These are phyloP conservation scores for Isichthys henryi DNA, from an alignment of 2,113 vertebrate species.

Conservation along the genomic window DNA sequence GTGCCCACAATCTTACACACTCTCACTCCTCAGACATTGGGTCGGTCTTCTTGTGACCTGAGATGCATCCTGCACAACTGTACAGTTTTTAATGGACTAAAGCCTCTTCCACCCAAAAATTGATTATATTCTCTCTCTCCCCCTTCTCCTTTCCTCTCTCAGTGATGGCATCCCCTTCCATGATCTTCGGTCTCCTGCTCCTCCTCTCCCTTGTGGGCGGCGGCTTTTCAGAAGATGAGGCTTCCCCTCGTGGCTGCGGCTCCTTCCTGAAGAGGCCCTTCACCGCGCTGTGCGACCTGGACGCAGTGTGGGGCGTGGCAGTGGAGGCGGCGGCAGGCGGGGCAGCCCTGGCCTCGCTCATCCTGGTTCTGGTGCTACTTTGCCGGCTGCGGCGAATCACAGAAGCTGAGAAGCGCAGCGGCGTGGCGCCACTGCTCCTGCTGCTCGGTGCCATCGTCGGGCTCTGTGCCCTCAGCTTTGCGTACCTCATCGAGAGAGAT, in stretches of 20 bases:
- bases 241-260: slow-evolving; percentile 73
- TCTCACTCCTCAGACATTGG: background rate
- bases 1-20: background rate
- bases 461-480: slow-evolving; percentile 83
- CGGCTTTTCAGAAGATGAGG: slow-evolving; percentile 56
- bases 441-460: slow-evolving; percentile 82
- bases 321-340: slow-evolving; percentile 77
- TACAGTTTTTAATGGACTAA: background rate
- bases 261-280: slow-evolving; percentile 74
- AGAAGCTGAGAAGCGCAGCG: slow-evolving; percentile 82
- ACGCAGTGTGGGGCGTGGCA: slow-evolving; percentile 89
- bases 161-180: slow-evolving; percentile 51
- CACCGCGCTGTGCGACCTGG: slow-evolving; percentile 85
- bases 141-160: slow-evolving; percentile 28
- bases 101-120: background rate
- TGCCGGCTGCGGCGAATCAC: slow-evolving; percentile 81
- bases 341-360: slow-evolving; percentile 70
- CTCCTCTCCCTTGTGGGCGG: slow-evolving; percentile 64
- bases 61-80: background rate
- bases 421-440: slow-evolving; percentile 78
- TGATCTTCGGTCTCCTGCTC: slow-evolving; percentile 54
- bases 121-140: slow-evolving; percentile 13
- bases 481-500: slow-evolving; percentile 84
- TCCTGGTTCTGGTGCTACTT: slow-evolving; percentile 77
- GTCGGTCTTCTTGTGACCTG: background rate